Evolutionary conservation across 2,888 invertebrate genomes (phyloP).

Genomic region (Caenorhabditis virilis): DNA sequence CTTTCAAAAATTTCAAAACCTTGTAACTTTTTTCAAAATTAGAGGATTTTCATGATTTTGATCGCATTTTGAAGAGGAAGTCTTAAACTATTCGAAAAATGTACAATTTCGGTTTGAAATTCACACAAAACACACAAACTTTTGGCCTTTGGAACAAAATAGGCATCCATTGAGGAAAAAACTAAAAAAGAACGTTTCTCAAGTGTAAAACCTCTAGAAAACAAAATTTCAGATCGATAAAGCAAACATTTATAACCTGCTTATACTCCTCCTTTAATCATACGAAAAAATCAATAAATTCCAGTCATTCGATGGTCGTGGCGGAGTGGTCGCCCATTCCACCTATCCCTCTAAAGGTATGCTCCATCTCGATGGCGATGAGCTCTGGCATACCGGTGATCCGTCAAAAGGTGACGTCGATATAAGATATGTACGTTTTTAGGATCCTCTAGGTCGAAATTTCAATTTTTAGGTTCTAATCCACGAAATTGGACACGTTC

Average conservation of each 20-base stretch:
- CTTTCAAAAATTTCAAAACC: too few species aligned
- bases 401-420: conserved; percentile 18
- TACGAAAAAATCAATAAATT: too few species aligned
- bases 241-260: too few species aligned
- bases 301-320: conserved; percentile 47
- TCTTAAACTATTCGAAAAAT: not conserved
- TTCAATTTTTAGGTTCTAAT: conserved; percentile 54
- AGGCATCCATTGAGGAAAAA: too few species aligned
- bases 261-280: too few species aligned
- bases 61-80: too few species aligned
- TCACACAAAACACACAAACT: not conserved
- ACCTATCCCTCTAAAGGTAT: conserved; percentile 61
- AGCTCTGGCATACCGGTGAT: conserved; percentile 40
- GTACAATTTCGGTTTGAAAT: not conserved
- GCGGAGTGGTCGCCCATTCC: conserved; percentile 63
- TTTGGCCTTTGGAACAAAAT: too few species aligned
- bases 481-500: conserved; percentile 66
- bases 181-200: too few species aligned
- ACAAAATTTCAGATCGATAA: too few species aligned
- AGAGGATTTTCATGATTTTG: too few species aligned
- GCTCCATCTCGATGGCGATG: conserved; percentile 64
- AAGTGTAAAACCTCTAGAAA: too few species aligned
- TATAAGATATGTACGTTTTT: conserved; percentile 35
- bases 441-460: not conserved
- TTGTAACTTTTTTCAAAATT: too few species aligned